Evolutionary conservation across 2,113 vertebrate species (phyloP).

Genomic region (Barnardius zonarius): DNA sequence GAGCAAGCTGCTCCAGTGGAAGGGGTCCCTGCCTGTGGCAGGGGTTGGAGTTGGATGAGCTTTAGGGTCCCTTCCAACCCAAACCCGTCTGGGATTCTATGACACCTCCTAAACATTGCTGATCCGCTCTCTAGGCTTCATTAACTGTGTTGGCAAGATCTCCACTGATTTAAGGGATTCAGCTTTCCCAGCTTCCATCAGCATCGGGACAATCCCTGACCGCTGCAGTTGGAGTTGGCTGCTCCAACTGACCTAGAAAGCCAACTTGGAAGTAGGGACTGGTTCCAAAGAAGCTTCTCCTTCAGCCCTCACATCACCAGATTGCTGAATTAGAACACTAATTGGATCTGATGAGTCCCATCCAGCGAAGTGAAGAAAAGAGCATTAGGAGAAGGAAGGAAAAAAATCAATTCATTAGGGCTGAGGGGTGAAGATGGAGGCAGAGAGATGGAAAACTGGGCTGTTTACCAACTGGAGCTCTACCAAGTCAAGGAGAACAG

Average conservation of each 20-base stretch:
- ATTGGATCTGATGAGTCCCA: neutral
- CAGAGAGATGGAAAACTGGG: slow-evolving; percentile 61
- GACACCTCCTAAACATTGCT: fast-evolving
- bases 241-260: neutral
- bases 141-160: neutral
- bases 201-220: neutral
- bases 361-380: slow-evolving; percentile 14
- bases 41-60: neutral
- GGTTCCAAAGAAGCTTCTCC: neutral
- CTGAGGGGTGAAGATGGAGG: slow-evolving; percentile 51
- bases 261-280: neutral
- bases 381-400: slow-evolving; percentile 42
- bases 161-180: neutral
- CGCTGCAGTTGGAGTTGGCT: neutral
- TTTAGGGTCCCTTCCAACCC: neutral
- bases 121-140: neutral
- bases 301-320: neutral
- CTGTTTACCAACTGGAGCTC: slow-evolving; percentile 52
- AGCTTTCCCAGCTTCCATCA: neutral
- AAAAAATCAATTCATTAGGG: slow-evolving; percentile 41
- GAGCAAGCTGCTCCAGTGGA: neutral
- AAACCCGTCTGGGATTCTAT: neutral
- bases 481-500: slow-evolving; percentile 51
- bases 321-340: neutral
- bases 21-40: neutral